Conservation (phyloP, 2,888 invertebrate species). For the Ophion ellenae region DNA sequence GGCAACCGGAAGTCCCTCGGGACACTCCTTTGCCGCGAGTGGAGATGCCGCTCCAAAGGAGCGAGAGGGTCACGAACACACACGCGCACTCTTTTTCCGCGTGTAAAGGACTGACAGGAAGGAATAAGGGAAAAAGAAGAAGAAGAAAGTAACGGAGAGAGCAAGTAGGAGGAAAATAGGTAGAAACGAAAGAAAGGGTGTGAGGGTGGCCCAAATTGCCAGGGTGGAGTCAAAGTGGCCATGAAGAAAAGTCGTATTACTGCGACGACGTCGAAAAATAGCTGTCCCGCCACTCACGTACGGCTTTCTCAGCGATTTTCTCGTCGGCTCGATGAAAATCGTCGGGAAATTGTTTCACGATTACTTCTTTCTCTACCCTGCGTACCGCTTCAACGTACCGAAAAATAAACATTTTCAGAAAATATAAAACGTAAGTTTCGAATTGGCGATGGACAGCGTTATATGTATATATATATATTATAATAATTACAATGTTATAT, state of each 20-base stretch:
- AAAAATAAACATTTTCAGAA: slow-evolving; percentile 1
- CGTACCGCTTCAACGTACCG: neutral
- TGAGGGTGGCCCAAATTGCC: slow-evolving; percentile 59
- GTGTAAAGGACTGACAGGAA: slow-evolving; percentile 54
- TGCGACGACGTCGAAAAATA: slow-evolving; percentile 35
- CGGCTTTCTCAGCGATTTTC: slow-evolving; percentile 48
- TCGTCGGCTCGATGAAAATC: slow-evolving; percentile 48
- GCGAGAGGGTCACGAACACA: slow-evolving; percentile 46
- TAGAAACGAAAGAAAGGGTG: slow-evolving; percentile 33
- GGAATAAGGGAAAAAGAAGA: slow-evolving; percentile 29
- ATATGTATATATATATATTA: too few species aligned
- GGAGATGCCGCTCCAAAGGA: slow-evolving; percentile 60
- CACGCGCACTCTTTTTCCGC: slow-evolving; percentile 37
- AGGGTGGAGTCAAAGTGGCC: slow-evolving; percentile 66
- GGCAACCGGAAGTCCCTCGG: slow-evolving; percentile 76
- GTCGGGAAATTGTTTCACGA: slow-evolving; percentile 51
- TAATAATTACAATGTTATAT: too few species aligned
- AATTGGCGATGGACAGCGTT: too few species aligned
- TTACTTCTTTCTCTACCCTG: neutral
- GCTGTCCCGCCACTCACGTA: slow-evolving; percentile 7
- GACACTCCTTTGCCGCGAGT: slow-evolving; percentile 65
- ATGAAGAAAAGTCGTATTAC: slow-evolving; percentile 59
- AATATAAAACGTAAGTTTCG: neutral
- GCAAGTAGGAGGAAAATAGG: slow-evolving; percentile 10
- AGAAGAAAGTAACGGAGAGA: slow-evolving; percentile 47